Base-by-base conservation (phyloP, 2,888 invertebrate genomes). In the Ormia ochracea region DNA sequence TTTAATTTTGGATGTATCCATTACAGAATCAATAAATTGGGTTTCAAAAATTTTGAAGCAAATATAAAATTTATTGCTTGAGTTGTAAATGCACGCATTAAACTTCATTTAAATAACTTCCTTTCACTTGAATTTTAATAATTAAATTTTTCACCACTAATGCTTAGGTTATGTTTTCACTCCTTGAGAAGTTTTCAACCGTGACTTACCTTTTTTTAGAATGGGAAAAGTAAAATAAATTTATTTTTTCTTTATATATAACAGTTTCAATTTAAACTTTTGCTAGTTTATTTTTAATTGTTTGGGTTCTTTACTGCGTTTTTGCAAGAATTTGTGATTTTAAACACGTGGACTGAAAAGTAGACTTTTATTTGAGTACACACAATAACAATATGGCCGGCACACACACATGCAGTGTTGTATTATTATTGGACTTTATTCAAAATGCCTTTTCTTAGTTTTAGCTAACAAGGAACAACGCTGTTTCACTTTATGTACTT, bases 311-410 rank as follows among this genome's bases (percentile, higher is more conserved):
- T 78, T 65, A 82, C 77, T 54, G 52, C 54, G 77, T 84, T 82
- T 83, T 68, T 70, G 74, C 54, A 73, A 63, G 78, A 82, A 73
- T 70, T 82, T 81, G 45, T 63, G 31, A 70, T 74, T 84, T 87
- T 87, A 88, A 88, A 88, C 88, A 88, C 88, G 88, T 88, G 89
- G 88, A 88, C 85, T 85, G 83, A 61, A 56, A 58, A 68, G 45
- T 36, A 58, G 70, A 19, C 66, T 81, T 81, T 77, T 82, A 72
- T 78, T 81, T 75, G 50, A 81, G 82, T 83, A 75, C 82, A 84
- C 81, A 84, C 84, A 84, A 85, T 84, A 84, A 85, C 84, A 85
- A 85, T 82, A 85, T 85, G 85, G 85, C 84, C 85, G 85, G 85
- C 83, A 61, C 66, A 70, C 45, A 75, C 45, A 56, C 38, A 69